Base-by-base conservation (phyloP, 2,797 vertebrate genomes). In the Mallotus villosus region DNA sequence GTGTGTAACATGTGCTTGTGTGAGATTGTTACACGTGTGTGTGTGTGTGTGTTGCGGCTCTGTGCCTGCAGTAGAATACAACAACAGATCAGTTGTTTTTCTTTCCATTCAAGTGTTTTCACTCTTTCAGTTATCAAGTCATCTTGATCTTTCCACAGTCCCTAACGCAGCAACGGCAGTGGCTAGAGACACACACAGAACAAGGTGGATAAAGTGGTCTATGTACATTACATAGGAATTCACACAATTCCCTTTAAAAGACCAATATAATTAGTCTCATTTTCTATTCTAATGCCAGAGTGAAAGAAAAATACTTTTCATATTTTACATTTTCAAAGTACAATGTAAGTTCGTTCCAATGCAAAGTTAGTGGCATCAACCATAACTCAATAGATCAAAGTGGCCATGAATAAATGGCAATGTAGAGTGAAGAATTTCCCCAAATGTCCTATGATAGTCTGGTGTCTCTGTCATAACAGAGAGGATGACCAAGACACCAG, bases 21-120 rank as follows among this genome's bases (percentile, higher is more conserved):
- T 72, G 27, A 29, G 27, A 29, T 29, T 29, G 27, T 29, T 29
- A 29, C 27, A 29, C 74, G 61, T 21, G 11, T 34, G 64, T 63
- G 64, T 67, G 64, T 67, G 25, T 41, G 41, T 41, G 70, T 64
- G 49, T 60, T 46, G n/a, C n/a, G 62, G 27, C 5, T 71, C 46
- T 66, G 37, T 65, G 68, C 66, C 32, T 51, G 68, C 67, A 41
- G 65, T 58, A 70, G 32, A 79, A 79, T 72, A 73, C 67, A 73
- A 82, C 64, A 76, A 0, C 49, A 74, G 51, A 22, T 70, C 21
- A 72, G 70, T 71, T 78, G 46, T 66, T 58, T 74, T 84, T 29
- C n/a, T 72, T 77, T 78, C 68, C 66, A 71, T 64, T 32, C 9
- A 2, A 19, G 74, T 68, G 69, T 57, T 77, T 83, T 76, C 16